Percentiles rank a stretch among this genome's conserved stretches.
phyloP scores from a whole-genome alignment of 2,797 vertebrate genomes.

The Threskiornis aethiopicus region DNA sequence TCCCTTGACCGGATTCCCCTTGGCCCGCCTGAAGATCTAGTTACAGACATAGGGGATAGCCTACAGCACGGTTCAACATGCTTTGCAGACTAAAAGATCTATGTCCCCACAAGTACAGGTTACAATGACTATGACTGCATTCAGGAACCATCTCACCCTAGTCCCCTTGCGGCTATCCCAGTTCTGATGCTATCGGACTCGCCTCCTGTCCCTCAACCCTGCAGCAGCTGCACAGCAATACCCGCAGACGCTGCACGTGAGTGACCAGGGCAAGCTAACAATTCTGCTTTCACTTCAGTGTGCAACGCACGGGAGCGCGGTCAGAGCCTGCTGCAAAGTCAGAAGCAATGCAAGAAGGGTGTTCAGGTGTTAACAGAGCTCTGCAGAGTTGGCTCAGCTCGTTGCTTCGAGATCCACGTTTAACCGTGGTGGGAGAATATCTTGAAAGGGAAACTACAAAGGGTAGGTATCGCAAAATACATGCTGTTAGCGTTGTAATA shows the following conservation, averaged over 20 bases:
- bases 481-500: fast-evolving
- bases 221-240: background rate
- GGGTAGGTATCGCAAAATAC: background rate
- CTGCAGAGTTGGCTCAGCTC: background rate
- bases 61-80: fast-evolving
- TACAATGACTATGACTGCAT: background rate
- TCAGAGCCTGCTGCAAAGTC: background rate
- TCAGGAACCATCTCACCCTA: background rate
- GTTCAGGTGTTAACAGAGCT: background rate
- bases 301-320: fast-evolving
- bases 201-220: background rate
- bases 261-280: background rate
- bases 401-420: background rate
- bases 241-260: fast-evolving
- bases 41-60: background rate
- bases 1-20: background rate
- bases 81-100: background rate
- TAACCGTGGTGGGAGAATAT: background rate
- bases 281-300: background rate
- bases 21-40: background rate
- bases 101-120: background rate
- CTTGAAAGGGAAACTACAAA: background rate
- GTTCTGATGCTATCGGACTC: no score
- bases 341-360: background rate
- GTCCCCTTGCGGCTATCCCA: background rate